These are phyloP conservation scores for Siniperca knerii DNA, from an alignment of 2,113 vertebrate species.

Conservation along the genomic window DNA sequence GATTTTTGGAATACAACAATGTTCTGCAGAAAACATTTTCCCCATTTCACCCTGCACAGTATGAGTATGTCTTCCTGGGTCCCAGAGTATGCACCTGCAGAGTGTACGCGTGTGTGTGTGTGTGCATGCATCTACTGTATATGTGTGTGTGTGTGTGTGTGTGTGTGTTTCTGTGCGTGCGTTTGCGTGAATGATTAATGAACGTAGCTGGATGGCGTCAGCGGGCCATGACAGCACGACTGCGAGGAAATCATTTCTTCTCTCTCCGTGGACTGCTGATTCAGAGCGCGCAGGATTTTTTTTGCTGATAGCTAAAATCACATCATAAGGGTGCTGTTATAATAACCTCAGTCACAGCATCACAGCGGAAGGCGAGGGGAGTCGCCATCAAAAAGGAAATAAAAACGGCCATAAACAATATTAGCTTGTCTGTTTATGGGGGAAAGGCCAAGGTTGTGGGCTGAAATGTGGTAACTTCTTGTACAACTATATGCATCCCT, in stretches of 20 bases:
- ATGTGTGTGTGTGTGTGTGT: background rate
- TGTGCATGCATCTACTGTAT: background rate
- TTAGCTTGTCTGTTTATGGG: slow-evolving; percentile 27
- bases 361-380: slow-evolving; percentile 20
- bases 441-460: slow-evolving; percentile 13
- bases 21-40: slow-evolving; percentile 19
- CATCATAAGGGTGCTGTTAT: slow-evolving; percentile 48
- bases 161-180: background rate
- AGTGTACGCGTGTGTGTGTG: slow-evolving; percentile 10
- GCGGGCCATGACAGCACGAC: slow-evolving; percentile 74
- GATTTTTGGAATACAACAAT: too few species aligned
- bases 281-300: slow-evolving; percentile 66
- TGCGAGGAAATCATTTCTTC: slow-evolving; percentile 72
- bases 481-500: background rate
- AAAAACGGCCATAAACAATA: slow-evolving; percentile 39
- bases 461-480: background rate
- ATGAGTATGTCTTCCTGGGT: background rate
- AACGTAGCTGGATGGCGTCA: slow-evolving; percentile 65
- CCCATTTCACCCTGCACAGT: background rate
- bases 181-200: slow-evolving; percentile 76
- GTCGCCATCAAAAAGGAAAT: slow-evolving; percentile 40
- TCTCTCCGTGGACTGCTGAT: slow-evolving; percentile 69
- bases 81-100: slow-evolving; percentile 20
- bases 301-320: slow-evolving; percentile 73
- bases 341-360: slow-evolving; percentile 66